Conservation (phyloP, 2,113 vertebrate genomes). For the Lepus timidus region DNA sequence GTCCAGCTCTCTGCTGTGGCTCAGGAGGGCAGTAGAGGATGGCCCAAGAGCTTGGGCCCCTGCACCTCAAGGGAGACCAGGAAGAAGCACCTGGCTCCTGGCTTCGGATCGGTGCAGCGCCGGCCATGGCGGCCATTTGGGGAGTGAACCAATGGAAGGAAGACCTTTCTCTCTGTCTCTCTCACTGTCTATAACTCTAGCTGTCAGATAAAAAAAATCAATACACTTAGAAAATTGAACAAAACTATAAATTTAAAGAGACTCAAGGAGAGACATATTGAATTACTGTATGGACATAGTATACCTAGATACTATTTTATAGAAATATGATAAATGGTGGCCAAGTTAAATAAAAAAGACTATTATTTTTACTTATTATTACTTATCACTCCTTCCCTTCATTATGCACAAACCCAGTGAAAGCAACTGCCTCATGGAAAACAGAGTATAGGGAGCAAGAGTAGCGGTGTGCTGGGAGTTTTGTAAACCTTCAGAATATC, state of each 20-base stretch:
- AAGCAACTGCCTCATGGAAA: neutral
- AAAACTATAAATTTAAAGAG: neutral
- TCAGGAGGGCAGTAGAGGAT: too few species aligned
- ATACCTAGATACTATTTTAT: neutral
- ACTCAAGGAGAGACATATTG: neutral
- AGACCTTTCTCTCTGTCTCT: too few species aligned
- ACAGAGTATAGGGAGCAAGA: neutral
- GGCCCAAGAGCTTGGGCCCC: too few species aligned
- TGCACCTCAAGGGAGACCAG: too few species aligned
- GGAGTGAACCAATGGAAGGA: too few species aligned
- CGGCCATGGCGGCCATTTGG: too few species aligned
- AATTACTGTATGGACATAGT: neutral
- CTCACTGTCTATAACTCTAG: too few species aligned
- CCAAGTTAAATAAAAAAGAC: neutral
- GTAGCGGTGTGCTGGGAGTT: neutral
- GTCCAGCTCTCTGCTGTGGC: too few species aligned
- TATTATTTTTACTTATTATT: neutral
- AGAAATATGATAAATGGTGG: neutral
- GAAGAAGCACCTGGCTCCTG: too few species aligned
- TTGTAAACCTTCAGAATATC: neutral
- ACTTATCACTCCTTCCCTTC: neutral
- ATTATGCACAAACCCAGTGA: neutral
- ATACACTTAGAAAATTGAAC: slow-evolving; percentile 12
- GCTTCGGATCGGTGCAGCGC: too few species aligned
- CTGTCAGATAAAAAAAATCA: neutral